A percentile compares a stretch with the other conserved stretches of the same genome.
These are phyloP conservation scores for Vireo griseus DNA, from an alignment of 2,797 vertebrate species.

Conservation along the genomic window DNA sequence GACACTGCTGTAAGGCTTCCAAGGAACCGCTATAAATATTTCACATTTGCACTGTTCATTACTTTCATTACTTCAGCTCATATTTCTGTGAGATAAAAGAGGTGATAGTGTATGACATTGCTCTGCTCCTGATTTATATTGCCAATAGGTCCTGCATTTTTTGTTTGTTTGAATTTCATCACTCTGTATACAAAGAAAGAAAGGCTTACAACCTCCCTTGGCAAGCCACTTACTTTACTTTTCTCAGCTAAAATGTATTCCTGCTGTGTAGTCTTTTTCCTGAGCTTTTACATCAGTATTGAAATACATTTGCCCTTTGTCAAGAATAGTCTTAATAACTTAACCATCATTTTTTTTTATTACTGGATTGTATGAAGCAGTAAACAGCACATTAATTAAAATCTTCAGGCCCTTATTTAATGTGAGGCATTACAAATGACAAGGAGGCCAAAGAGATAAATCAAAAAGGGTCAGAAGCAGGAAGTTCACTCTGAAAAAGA, in stretches of 20 bases:
- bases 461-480: not conserved
- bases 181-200: not conserved
- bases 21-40: not conserved
- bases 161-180: not conserved
- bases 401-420: conserved; percentile 28
- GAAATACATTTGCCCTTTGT: conserved; percentile 34
- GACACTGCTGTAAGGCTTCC: not conserved
- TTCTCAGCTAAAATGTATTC: not conserved
- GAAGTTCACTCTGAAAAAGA: not conserved
- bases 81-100: conserved; percentile 29
- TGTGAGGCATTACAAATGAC: not conserved
- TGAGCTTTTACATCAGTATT: not conserved
- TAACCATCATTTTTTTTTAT: conserved; percentile 3
- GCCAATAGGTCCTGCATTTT: not conserved
- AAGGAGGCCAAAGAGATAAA: not conserved
- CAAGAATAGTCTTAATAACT: conserved; percentile 47
- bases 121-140: not conserved
- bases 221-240: not conserved
- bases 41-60: conserved; percentile 7
- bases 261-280: conserved; percentile 15
- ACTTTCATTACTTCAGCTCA: conserved; percentile 20
- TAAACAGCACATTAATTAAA: conserved; percentile 57
- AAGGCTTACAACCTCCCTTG: not conserved
- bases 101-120: not conserved
- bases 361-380: not conserved